These are phyloP conservation scores for Eristalis intricaria DNA, from an alignment of 2,888 invertebrate species.

Conservation along the genomic window DNA sequence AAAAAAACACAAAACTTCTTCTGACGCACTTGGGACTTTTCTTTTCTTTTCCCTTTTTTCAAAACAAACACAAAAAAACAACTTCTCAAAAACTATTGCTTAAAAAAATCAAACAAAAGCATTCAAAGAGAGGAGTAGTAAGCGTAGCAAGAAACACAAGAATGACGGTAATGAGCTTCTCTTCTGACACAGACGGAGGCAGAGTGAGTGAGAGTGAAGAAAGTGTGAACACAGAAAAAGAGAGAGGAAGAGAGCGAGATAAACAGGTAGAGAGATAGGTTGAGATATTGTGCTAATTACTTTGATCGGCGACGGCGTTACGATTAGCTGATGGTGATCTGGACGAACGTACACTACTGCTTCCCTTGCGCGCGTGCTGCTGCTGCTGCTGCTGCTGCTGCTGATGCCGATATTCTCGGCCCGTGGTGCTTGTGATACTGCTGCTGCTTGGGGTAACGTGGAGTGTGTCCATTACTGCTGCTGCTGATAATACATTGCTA, in stretches of 20 bases:
- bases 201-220: neutral
- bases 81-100: constrained; percentile 3
- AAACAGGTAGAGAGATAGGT: constrained; percentile 36
- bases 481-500: constrained; percentile 50
- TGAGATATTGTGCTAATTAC: constrained; percentile 75
- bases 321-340: constrained; percentile 79
- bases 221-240: constrained; percentile 18
- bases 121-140: constrained; percentile 25
- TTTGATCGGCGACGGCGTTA: constrained; percentile 77
- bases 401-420: constrained; percentile 63
- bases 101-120: constrained; percentile 14
- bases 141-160: constrained; percentile 32
- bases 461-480: constrained; percentile 74
- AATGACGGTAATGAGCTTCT: constrained; percentile 41
- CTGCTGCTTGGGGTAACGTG: constrained; percentile 74
- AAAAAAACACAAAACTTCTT: neutral
- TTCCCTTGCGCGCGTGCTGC: constrained; percentile 71
- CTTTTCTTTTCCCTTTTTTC: neutral
- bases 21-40: neutral
- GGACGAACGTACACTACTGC: constrained; percentile 76
- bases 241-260: constrained; percentile 33
- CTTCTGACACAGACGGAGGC: constrained; percentile 29
- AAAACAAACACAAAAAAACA: constrained; percentile 1
- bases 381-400: constrained; percentile 75
- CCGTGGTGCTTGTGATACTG: constrained; percentile 70